Percentiles rank a stretch among this genome's conserved stretches.
phyloP scores from a whole-genome alignment of 2,888 invertebrate genomes.

The Allygus modestus region DNA sequence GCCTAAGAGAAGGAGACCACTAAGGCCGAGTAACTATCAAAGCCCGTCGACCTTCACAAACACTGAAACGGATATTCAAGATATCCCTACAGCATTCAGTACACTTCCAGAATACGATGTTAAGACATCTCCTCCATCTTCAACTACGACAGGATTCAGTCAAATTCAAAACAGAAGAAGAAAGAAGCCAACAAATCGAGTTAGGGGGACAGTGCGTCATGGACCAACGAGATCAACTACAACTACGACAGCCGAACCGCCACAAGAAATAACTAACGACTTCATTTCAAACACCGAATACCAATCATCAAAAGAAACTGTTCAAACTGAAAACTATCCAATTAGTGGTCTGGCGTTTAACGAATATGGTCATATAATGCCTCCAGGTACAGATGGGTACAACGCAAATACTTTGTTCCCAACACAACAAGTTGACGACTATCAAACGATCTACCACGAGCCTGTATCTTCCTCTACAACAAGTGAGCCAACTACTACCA shows the following conservation, averaged over 20 bases:
- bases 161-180: conserved; percentile 46
- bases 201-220: conserved; percentile 30
- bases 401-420: conserved; percentile 59
- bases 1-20: conserved; percentile 37
- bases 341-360: conserved; percentile 38
- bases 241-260: conserved; percentile 39
- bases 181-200: conserved; percentile 59
- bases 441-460: conserved; percentile 48
- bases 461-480: conserved; percentile 20
- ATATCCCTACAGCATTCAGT: conserved; percentile 32
- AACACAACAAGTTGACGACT: conserved; percentile 56
- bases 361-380: conserved; percentile 51
- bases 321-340: conserved; percentile 40
- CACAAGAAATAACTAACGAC: conserved; percentile 22
- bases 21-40: conserved; percentile 24
- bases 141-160: conserved; percentile 15
- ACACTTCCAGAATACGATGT: conserved; percentile 47
- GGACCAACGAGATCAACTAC: conserved; percentile 7
- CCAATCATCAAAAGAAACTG: conserved; percentile 8
- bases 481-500: conserved; percentile 64
- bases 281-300: conserved; percentile 32
- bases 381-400: conserved; percentile 1
- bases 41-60: conserved; percentile 41
- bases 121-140: conserved; percentile 54
- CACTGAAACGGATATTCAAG: conserved; percentile 44